These are phyloP conservation scores for Tursiops truncatus DNA, from an alignment of 2,113 vertebrate species.

Conservation along the genomic window DNA sequence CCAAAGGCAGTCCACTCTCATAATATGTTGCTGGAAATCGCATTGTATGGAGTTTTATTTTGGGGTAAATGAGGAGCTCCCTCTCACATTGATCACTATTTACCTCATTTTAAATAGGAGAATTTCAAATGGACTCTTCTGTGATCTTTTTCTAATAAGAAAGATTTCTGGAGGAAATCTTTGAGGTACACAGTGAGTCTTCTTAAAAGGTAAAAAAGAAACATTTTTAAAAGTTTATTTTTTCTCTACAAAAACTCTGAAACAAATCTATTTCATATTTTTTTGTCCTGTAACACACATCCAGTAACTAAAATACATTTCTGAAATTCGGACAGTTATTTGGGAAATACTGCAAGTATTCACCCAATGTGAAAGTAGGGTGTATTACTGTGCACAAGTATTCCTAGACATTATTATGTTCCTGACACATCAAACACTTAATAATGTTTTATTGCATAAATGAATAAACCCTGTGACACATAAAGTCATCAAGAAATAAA, in stretches of 20 bases:
- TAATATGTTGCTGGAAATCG: neutral
- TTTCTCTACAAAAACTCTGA: neutral
- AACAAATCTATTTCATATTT: neutral
- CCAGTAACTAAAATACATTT: neutral
- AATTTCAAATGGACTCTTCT: neutral
- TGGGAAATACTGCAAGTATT: neutral
- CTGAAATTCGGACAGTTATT: neutral
- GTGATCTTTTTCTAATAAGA: neutral
- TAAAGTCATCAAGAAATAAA: neutral
- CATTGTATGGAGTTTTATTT: neutral
- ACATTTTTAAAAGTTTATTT: neutral
- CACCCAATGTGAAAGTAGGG: neutral
- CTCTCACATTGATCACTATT: neutral
- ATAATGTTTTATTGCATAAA: neutral
- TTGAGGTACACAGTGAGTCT: neutral
- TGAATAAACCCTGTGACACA: neutral
- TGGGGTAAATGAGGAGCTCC: neutral
- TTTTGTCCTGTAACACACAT: neutral
- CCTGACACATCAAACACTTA: neutral
- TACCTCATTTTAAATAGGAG: neutral
- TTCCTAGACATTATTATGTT: neutral
- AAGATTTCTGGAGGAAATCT: neutral
- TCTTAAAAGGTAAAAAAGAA: neutral
- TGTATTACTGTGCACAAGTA: neutral
- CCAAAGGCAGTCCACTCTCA: neutral